A percentile compares a stretch with the other conserved stretches of the same genome.
Evolutionary conservation across 30 jellyfish, hydroid and myxozoan species (phyloP).

Genomic region (Clytia hemisphaerica): DNA sequence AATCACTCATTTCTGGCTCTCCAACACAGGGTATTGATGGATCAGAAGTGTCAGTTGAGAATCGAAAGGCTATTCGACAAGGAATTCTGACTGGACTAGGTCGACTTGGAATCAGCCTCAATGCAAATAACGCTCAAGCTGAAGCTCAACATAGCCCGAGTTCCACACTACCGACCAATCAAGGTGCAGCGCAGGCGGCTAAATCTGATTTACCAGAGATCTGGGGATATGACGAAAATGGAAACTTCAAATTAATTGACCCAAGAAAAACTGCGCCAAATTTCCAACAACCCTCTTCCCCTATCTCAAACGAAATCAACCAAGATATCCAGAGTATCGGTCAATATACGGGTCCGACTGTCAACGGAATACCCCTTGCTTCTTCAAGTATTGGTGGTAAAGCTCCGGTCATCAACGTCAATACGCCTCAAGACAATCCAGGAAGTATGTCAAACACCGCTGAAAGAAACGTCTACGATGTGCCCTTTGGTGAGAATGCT

Average conservation of each 20-base stretch:
- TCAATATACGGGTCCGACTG: conserved; percentile 27
- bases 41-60: not conserved
- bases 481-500: not conserved
- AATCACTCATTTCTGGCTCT: not conserved
- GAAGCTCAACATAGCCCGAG: not conserved
- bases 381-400: conserved; percentile 19
- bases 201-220: conserved; percentile 37
- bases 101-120: too few species aligned
- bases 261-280: not conserved
- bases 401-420: conserved; percentile 24
- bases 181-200: too few species aligned
- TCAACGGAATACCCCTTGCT: conserved; percentile 26
- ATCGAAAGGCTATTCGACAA: too few species aligned
- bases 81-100: too few species aligned
- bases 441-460: not conserved
- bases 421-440: too few species aligned
- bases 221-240: conserved; percentile 31
- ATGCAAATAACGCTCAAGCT: conserved; percentile 1
- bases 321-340: not conserved
- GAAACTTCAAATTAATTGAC: conserved; percentile 22
- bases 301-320: not conserved
- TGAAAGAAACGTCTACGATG: not conserved
- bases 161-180: too few species aligned
- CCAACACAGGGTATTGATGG: not conserved
- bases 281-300: conserved; percentile 12